Evolutionary conservation across 2,797 vertebrate species (phyloP).

Genomic region (Haliaeetus albicilla): DNA sequence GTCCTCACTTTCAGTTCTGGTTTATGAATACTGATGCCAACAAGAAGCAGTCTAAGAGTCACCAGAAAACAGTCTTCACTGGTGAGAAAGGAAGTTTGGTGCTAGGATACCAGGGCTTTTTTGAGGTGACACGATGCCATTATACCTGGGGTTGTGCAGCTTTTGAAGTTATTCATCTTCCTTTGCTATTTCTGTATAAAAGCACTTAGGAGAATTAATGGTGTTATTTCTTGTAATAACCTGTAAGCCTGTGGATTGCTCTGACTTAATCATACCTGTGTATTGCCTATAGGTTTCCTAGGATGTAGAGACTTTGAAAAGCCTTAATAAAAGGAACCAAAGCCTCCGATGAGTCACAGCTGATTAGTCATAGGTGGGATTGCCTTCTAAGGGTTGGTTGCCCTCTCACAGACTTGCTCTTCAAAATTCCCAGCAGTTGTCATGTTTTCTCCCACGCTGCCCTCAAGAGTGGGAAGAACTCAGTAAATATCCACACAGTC

Average conservation of each 20-base stretch:
- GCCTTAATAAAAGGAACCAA: constrained; percentile 8
- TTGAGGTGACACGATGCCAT: not conserved
- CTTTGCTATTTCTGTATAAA: not conserved
- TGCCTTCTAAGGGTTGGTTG: not conserved
- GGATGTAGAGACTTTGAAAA: not conserved
- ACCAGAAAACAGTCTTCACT: not conserved
- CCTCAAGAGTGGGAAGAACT: not conserved
- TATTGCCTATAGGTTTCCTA: not conserved
- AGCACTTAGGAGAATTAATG: constrained; percentile 10
- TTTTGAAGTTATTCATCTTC: not conserved
- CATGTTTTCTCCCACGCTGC: not conserved
- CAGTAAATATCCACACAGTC: not conserved
- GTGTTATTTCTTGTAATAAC: not conserved
- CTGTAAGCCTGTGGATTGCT: not conserved
- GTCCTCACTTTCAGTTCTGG: not conserved
- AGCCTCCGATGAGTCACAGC: constrained; percentile 29
- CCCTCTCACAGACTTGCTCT: not conserved
- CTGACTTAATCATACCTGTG: not conserved
- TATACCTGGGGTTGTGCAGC: not conserved
- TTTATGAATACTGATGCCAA: not conserved
- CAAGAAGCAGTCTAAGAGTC: not conserved
- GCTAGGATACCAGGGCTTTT: not conserved
- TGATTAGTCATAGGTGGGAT: constrained; percentile 30
- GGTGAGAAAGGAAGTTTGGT: not conserved
- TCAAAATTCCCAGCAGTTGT: not conserved